These are phyloP conservation scores for Rhegmatorhina hoffmannsi DNA, from an alignment of 2,113 vertebrate species.

Conservation along the genomic window DNA sequence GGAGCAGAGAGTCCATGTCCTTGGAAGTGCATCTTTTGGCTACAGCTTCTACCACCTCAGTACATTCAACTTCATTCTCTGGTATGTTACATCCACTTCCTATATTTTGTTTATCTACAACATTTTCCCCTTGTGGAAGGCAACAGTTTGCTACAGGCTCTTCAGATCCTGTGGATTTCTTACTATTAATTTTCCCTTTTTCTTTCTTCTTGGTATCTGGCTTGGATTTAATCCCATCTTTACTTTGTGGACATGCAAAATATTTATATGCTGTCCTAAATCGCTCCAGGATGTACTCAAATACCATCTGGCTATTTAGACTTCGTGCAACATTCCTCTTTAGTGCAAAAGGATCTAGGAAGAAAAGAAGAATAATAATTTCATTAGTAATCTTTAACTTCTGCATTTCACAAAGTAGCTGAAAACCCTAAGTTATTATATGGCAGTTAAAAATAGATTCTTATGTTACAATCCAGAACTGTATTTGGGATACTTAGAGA, in stretches of 20 bases:
- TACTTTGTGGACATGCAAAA: conserved; percentile 93
- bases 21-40: conserved; percentile 62
- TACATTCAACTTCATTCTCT: conserved; percentile 66
- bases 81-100: conserved; percentile 16
- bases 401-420: conserved; percentile 9
- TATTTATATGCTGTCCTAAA: conserved; percentile 95
- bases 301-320: conserved; percentile 98
- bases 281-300: conserved; percentile 96
- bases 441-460: neutral
- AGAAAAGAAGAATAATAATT: conserved; percentile 51
- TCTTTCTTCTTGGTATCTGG: conserved; percentile 76
- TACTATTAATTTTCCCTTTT: conserved; percentile 75
- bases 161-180: conserved; percentile 70
- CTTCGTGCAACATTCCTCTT: conserved; percentile 98
- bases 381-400: conserved; percentile 7
- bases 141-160: conserved; percentile 68
- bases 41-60: conserved; percentile 55
- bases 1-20: conserved; percentile 32
- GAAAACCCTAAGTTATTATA: neutral
- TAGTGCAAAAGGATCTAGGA: conserved; percentile 93
- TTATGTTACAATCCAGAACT: neutral
- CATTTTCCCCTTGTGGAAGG: conserved; percentile 61
- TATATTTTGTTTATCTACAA: conserved; percentile 54
- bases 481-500: neutral
- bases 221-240: conserved; percentile 75